Base-by-base conservation (phyloP, 2,797 vertebrate species). In the Sciurus carolinensis region DNA sequence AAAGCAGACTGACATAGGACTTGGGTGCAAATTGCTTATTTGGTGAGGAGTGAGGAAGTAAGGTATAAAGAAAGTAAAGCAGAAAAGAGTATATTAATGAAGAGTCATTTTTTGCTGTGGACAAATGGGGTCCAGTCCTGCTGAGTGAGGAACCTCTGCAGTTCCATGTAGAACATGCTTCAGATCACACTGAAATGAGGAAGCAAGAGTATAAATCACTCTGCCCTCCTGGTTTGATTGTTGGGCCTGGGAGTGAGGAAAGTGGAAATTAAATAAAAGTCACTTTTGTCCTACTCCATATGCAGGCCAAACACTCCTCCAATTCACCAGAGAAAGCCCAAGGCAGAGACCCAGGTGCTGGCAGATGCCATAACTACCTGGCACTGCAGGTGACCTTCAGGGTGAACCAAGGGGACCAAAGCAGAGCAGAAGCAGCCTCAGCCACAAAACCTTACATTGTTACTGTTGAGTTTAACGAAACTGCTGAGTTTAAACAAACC, bases 1-100 rank as follows among this genome's bases (percentile, higher is more conserved):
- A 95, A 93, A 76, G n/a, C 36, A 96, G 33, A 33, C 36, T 77
- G 62, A 52, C 86, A 50, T 18, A 54, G 30, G 12, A 67, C 85
- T 94, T 87, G 28, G 62, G 92, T 36, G 3, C 33, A 24, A 72
- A n/a, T 30, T 54, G 26, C 76, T 79, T 91, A 44, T 64, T 75
- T 94, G 39, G 81, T 54, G 24, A 80, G 20, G 57, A 57, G 47
- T 72, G 15, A 71, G 47, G 28, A 67, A 87, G 8, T 69, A 20
- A 92, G 62, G 57, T n/a, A 9, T 54, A 62, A 94, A 77, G 30
- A 28, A 71, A 90, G 36, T 7, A 80, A 88, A 92, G 36, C 18
- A 50, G 15, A 72, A 50, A 85, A 54, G 9, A 6, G 17, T n/a
- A 15, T 15, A 66, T 90, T 82, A 85, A 54, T 83, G 39, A 84